Evolutionary conservation across 2,797 vertebrate species (phyloP).

Genomic region (Taenioides sp.): DNA sequence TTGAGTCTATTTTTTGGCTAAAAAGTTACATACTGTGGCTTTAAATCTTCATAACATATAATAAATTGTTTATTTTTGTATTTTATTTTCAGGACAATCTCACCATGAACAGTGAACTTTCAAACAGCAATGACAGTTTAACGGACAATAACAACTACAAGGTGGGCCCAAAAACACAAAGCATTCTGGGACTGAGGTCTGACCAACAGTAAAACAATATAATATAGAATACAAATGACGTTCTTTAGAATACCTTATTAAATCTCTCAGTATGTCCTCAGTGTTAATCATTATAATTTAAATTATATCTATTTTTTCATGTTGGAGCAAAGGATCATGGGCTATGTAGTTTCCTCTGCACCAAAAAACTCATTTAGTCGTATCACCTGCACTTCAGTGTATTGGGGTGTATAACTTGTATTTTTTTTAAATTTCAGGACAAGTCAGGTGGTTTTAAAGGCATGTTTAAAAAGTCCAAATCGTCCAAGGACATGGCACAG

Average conservation of each 20-base stretch:
- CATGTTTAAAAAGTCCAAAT: constrained; percentile 60
- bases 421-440: constrained; percentile 40
- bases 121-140: constrained; percentile 55
- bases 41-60: no score
- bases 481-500: constrained; percentile 41
- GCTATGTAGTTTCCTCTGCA: no score
- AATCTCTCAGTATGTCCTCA: no score
- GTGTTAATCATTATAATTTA: no score
- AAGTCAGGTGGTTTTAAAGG: constrained; percentile 61
- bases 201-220: background rate
- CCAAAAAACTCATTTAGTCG: no score
- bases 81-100: constrained; percentile 43
- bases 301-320: no score
- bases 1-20: no score
- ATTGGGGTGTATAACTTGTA: background rate
- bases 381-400: background rate
- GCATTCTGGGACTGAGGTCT: background rate
- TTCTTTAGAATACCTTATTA: no score
- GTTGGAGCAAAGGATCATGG: no score
- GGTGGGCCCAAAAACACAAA: constrained; percentile 33
- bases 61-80: background rate
- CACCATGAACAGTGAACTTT: constrained; percentile 41
- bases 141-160: constrained; percentile 42
- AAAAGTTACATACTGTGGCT: no score
- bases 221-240: no score